Evolutionary conservation across 2,797 vertebrate genomes (phyloP).

Genomic region (Amazonetta brasiliensis): DNA sequence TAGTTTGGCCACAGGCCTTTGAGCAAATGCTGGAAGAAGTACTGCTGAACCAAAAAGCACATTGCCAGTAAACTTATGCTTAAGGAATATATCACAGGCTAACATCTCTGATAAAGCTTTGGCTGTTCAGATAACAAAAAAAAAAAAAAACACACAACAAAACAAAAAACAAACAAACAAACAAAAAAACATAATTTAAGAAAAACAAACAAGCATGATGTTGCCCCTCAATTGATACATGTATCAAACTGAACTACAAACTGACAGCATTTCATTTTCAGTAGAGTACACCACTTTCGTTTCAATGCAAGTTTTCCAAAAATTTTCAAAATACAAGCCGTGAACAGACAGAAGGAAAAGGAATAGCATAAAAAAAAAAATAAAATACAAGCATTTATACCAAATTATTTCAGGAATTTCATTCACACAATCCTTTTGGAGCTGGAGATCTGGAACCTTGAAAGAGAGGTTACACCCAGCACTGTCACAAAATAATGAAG

Average conservation of each 20-base stretch:
- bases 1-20: constrained; percentile 67
- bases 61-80: background rate
- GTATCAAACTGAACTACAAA: background rate
- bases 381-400: background rate
- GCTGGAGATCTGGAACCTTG: background rate
- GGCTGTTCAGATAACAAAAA: background rate
- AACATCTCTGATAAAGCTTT: background rate
- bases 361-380: background rate
- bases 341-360: background rate
- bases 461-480: background rate
- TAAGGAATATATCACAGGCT: background rate
- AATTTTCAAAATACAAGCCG: background rate
- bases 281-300: background rate
- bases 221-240: background rate
- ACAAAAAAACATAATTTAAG: background rate
- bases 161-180: too few relatives aligned
- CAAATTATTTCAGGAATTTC: background rate
- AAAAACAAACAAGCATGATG: background rate
- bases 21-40: constrained; percentile 55
- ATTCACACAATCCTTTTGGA: background rate
- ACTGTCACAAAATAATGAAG: background rate
- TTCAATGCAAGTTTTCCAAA: background rate
- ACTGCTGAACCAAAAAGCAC: constrained; percentile 21
- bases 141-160: background rate
- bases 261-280: background rate